Percentiles rank a stretch among this genome's conserved stretches.
These are phyloP conservation scores for Acanthosoma haemorrhoidale DNA, from an alignment of 2,888 invertebrate species.

Conservation along the genomic window DNA sequence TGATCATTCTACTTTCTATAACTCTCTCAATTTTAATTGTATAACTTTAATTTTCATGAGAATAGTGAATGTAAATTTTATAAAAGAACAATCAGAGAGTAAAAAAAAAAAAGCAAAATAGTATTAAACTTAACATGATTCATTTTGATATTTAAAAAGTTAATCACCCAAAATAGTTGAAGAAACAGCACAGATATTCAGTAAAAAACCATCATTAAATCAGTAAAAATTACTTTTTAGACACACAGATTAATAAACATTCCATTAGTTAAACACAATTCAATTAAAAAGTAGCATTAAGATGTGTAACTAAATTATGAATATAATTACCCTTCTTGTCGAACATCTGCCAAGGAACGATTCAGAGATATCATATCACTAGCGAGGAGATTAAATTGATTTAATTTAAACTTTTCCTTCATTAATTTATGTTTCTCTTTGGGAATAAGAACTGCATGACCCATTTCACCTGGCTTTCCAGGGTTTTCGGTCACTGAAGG, in stretches of 20 bases:
- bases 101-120: too few species aligned
- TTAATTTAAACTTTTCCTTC: slow-evolving; percentile 94
- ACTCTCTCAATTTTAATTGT: neutral
- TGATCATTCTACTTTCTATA: slow-evolving; percentile 10
- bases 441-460: slow-evolving; percentile 83
- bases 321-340: slow-evolving; percentile 76
- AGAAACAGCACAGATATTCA: neutral
- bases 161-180: too few species aligned
- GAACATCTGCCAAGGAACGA: slow-evolving; percentile 87
- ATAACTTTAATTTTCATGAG: neutral
- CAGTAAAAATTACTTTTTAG: too few species aligned
- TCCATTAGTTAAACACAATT: neutral
- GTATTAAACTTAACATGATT: too few species aligned
- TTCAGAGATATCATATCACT: slow-evolving; percentile 97
- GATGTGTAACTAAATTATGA: neutral
- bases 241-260: neutral
- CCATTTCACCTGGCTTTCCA: slow-evolving; percentile 84
- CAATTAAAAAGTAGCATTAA: neutral
- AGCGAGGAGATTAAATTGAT: slow-evolving; percentile 97
- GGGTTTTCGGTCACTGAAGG: slow-evolving; percentile 61
- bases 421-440: slow-evolving; percentile 78
- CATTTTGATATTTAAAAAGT: too few species aligned
- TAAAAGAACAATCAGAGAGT: too few species aligned
- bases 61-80: neutral
- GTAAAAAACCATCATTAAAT: too few species aligned